A percentile compares a stretch with the other conserved stretches of the same genome.
Conservation (phyloP, 1,140 invertebrate species). For the Macrocentrus cingulum region DNA sequence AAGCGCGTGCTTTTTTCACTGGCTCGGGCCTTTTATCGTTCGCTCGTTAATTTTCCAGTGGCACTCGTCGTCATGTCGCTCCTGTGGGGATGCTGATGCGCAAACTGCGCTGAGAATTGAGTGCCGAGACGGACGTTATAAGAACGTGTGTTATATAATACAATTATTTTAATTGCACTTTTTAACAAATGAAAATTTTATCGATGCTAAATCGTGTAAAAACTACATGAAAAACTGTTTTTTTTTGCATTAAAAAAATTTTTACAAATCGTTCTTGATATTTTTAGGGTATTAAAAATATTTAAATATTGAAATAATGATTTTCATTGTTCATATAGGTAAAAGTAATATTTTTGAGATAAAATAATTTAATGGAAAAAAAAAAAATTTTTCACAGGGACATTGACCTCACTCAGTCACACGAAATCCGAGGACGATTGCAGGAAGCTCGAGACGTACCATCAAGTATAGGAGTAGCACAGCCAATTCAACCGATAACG, state of each 20-base stretch:
- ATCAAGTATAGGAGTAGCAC: slow-evolving; percentile 25
- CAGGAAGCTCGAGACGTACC: background rate
- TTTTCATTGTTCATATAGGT: too few species aligned
- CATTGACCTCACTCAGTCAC: slow-evolving; percentile 9
- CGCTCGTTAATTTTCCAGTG: slow-evolving; percentile 25
- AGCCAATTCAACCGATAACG: slow-evolving; percentile 43
- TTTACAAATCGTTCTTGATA: too few species aligned
- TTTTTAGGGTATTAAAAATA: too few species aligned
- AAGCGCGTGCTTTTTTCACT: background rate
- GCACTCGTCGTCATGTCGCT: background rate
- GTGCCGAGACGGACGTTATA: too few species aligned
- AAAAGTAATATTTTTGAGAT: background rate
- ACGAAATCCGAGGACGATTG: background rate
- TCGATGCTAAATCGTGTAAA: too few species aligned
- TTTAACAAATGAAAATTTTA: too few species aligned
- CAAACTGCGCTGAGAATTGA: too few species aligned
- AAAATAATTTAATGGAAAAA: background rate
- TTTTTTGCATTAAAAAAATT: too few species aligned
- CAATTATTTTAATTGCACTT: too few species aligned
- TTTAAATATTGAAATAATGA: too few species aligned
- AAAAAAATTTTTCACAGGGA: slow-evolving; percentile 5
- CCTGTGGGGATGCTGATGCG: background rate
- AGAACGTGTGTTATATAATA: background rate
- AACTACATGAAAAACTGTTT: too few species aligned
- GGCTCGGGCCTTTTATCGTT: slow-evolving; percentile 16